Percentiles rank a stretch among this genome's conserved stretches.
These are phyloP conservation scores for Natator depressus DNA, from an alignment of 2,113 vertebrate species.

Conservation along the genomic window DNA sequence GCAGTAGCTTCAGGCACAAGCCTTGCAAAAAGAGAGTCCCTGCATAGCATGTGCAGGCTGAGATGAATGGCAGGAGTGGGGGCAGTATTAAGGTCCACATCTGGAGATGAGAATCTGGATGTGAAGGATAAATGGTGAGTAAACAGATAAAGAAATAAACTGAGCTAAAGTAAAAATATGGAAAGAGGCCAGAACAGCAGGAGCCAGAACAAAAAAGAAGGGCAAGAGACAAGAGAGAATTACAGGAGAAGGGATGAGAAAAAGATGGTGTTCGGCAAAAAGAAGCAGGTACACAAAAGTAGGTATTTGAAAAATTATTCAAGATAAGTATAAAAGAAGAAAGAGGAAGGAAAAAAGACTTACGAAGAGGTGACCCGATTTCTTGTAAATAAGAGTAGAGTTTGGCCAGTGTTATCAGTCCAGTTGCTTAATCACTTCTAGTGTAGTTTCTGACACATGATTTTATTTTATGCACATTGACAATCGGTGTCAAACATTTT, in stretches of 20 bases:
- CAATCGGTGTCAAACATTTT: rapidly evolving
- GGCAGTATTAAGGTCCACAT: not conserved
- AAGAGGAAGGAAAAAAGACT: rapidly evolving
- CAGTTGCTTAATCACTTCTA: not conserved
- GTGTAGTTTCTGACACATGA: rapidly evolving
- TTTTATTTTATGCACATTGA: not conserved
- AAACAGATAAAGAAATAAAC: not conserved
- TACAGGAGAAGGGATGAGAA: not conserved
- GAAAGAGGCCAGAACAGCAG: not conserved
- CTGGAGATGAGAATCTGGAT: too few species aligned
- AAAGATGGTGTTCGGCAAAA: not conserved
- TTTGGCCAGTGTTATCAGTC: not conserved
- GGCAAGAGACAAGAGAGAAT: not conserved
- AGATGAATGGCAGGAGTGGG: not conserved
- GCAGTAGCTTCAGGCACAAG: not conserved
- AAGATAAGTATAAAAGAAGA: not conserved
- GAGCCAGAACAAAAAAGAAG: not conserved
- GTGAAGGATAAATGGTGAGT: not conserved
- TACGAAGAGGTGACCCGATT: rapidly evolving
- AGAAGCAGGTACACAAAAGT: not conserved
- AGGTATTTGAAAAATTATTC: not conserved
- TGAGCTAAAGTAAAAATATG: not conserved
- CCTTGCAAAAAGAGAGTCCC: not conserved
- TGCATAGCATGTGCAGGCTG: not conserved
- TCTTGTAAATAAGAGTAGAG: rapidly evolving